Evolutionary conservation across 1,140 invertebrate species (phyloP).

Genomic region (Tribolium madens): DNA sequence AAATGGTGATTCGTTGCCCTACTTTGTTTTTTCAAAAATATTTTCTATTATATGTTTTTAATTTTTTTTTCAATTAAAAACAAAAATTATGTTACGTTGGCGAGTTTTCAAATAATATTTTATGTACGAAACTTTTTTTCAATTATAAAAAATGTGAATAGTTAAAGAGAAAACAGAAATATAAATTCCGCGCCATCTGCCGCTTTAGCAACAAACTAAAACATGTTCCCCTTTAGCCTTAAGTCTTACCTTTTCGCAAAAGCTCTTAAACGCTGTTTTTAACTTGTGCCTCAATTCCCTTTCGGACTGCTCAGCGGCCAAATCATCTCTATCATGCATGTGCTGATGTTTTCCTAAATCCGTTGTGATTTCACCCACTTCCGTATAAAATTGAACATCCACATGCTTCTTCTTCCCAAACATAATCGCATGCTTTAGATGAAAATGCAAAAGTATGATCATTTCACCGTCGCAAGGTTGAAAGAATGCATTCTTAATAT

Average conservation of each 20-base stretch:
- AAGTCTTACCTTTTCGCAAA: conserved; percentile 87
- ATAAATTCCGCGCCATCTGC: too few relatives aligned
- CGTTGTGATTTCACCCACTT: conserved; percentile 99
- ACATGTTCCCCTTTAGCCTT: too few relatives aligned
- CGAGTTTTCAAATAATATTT: too few relatives aligned
- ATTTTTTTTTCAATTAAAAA: too few relatives aligned
- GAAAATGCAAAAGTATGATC: conserved; percentile 99
- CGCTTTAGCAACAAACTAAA: too few relatives aligned
- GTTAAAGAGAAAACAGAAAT: too few relatives aligned
- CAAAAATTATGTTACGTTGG: too few relatives aligned
- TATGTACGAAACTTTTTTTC: too few relatives aligned
- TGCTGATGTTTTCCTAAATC: conserved; percentile 99
- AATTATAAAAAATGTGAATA: too few relatives aligned
- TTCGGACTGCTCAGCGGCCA: conserved; percentile 98
- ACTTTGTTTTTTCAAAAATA: too few relatives aligned
- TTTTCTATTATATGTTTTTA: too few relatives aligned
- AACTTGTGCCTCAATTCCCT: conserved; percentile 95
- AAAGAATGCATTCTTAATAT: conserved; percentile 99
- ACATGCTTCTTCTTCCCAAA: conserved; percentile 99
- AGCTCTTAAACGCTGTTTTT: conserved; percentile 97
- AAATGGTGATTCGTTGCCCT: too few relatives aligned
- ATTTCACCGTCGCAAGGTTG: conserved; percentile 99
- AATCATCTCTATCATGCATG: conserved; percentile 99
- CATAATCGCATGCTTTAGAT: conserved; percentile 98
- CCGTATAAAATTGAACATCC: conserved; percentile 99